Evolutionary conservation across 1,140 invertebrate species (phyloP).

Genomic region (Gryon sp.): DNA sequence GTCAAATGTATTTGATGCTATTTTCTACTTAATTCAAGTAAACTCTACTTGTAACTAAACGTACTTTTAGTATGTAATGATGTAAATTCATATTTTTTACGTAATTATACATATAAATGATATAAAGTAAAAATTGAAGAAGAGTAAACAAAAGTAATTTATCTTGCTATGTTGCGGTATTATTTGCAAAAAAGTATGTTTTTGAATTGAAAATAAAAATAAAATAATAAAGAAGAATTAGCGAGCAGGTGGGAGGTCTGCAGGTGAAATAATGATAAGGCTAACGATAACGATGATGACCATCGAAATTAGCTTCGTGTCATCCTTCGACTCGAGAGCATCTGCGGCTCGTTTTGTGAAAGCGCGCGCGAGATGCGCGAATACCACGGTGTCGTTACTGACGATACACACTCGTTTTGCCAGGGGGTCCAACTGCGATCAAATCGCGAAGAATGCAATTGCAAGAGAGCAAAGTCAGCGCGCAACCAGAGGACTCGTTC

Average conservation of each 20-base stretch:
- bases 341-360: conserved; percentile 62
- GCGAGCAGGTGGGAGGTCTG: conserved; percentile 61
- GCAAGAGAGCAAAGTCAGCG: conserved; percentile 46
- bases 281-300: conserved; percentile 66
- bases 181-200: not conserved
- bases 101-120: too few species aligned
- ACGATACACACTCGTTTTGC: conserved; percentile 66
- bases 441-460: conserved; percentile 67
- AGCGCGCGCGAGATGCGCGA: conserved; percentile 62
- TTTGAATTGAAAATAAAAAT: not conserved
- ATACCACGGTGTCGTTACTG: conserved; percentile 54
- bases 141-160: too few species aligned
- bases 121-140: too few species aligned
- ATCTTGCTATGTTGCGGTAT: too few species aligned
- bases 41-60: too few species aligned
- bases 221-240: conserved; percentile 31
- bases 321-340: conserved; percentile 45
- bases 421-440: conserved; percentile 68
- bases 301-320: conserved; percentile 47
- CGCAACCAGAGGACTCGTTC: conserved; percentile 56
- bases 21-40: too few species aligned
- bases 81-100: too few species aligned
- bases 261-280: conserved; percentile 65
- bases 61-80: too few species aligned
- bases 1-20: too few species aligned